Conservation (phyloP, 2,888 invertebrate genomes). For the Arctia plantaginis region DNA sequence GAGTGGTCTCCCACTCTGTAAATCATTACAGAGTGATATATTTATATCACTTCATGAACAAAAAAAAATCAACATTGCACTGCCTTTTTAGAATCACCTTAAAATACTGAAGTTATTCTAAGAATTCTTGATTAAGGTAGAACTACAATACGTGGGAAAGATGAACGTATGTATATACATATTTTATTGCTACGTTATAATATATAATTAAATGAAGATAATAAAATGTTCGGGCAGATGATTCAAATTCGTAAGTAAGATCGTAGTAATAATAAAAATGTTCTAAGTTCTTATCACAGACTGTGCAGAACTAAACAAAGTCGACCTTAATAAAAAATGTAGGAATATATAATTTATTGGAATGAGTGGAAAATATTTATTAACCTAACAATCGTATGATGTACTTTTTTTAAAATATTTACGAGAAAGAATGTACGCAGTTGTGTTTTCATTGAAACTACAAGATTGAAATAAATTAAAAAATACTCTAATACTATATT, state of each 20-base stretch:
- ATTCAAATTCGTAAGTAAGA: not conserved
- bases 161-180: not conserved
- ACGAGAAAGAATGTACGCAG: not conserved
- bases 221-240: not conserved
- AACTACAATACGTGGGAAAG: not conserved
- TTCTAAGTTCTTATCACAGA: conserved; percentile 5
- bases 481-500: too few relatives aligned
- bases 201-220: not conserved
- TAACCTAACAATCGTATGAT: conserved; percentile 1
- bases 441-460: not conserved
- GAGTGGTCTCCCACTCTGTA: too few relatives aligned
- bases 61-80: too few relatives aligned
- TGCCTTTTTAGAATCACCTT: not conserved
- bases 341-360: conserved; percentile 18
- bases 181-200: not conserved
- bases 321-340: conserved; percentile 34
- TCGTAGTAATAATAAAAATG: not conserved
- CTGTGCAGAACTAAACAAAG: conserved; percentile 19
- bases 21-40: too few relatives aligned
- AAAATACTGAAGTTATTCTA: not conserved
- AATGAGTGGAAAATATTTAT: conserved; percentile 9
- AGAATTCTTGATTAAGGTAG: not conserved
- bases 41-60: too few relatives aligned
- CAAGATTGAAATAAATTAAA: too few relatives aligned
- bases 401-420: conserved; percentile 18